A percentile compares a stretch with the other conserved stretches of the same genome.
Conservation (phyloP, 2,888 invertebrate species). For the Leucoma salicis region DNA sequence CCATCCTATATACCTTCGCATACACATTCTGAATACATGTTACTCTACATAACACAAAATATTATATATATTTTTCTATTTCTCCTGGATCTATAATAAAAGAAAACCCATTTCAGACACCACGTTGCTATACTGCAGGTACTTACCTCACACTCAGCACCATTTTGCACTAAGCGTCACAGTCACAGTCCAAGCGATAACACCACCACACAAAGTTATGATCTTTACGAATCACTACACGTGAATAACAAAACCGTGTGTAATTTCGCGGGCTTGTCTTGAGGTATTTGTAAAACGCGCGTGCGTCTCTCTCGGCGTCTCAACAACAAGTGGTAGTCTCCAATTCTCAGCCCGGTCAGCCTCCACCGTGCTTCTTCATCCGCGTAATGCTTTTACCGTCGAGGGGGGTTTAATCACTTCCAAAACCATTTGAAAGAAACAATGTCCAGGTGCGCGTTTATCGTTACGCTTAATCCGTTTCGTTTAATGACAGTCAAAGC, state of each 20-base stretch:
- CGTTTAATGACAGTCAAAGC: slow-evolving; percentile 42
- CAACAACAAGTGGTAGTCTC: slow-evolving; percentile 51
- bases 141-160: slow-evolving; percentile 70
- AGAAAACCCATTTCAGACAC: too few relatives aligned
- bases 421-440: slow-evolving; percentile 48
- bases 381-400: slow-evolving; percentile 52
- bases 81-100: too few relatives aligned
- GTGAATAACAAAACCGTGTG: slow-evolving; percentile 23
- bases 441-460: slow-evolving; percentile 49
- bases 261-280: slow-evolving; percentile 25
- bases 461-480: slow-evolving; percentile 50
- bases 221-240: slow-evolving; percentile 22
- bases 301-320: slow-evolving; percentile 52
- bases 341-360: slow-evolving; percentile 37
- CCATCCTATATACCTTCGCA: too few relatives aligned
- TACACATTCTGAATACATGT: too few relatives aligned
- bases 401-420: slow-evolving; percentile 50
- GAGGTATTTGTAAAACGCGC: slow-evolving; percentile 9
- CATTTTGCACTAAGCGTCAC: slow-evolving; percentile 62
- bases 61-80: too few relatives aligned
- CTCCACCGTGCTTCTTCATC: slow-evolving; percentile 60
- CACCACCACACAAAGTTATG: slow-evolving; percentile 31
- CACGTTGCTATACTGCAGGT: too few relatives aligned
- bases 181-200: slow-evolving; percentile 40
- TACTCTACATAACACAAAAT: too few relatives aligned